Conservation (phyloP, 2,888 invertebrate genomes). For the Yponomeuta plumbellus region DNA sequence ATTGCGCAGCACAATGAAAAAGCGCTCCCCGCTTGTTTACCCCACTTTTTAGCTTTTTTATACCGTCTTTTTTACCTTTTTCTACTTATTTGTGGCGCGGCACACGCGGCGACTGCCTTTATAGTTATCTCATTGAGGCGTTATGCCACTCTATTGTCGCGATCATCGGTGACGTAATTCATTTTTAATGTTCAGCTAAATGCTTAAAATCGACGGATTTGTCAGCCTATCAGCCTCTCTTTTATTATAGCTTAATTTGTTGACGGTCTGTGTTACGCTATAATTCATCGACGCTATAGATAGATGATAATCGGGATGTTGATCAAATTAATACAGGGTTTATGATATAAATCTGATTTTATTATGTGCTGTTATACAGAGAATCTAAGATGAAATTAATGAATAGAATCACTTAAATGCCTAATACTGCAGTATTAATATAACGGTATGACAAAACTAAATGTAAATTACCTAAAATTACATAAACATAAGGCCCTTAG, state of each 20-base stretch:
- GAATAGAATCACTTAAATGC: neutral
- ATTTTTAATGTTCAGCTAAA: slow-evolving; percentile 67
- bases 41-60: slow-evolving; percentile 73
- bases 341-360: neutral
- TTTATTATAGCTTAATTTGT: slow-evolving; percentile 36
- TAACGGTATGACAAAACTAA: neutral
- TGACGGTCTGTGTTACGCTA: slow-evolving; percentile 27
- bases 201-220: slow-evolving; percentile 52
- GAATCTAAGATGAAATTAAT: neutral
- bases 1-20: slow-evolving; percentile 45
- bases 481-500: neutral
- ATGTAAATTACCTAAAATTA: neutral
- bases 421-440: neutral
- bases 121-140: slow-evolving; percentile 60
- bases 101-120: slow-evolving; percentile 63
- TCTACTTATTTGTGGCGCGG: slow-evolving; percentile 62
- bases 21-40: slow-evolving; percentile 70
- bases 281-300: slow-evolving; percentile 18
- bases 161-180: slow-evolving; percentile 54
- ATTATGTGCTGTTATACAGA: neutral
- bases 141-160: slow-evolving; percentile 54
- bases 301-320: neutral
- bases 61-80: slow-evolving; percentile 62
- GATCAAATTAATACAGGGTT: neutral
- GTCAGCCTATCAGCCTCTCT: slow-evolving; percentile 30